These are phyloP conservation scores for Xyrichtys novacula DNA, from an alignment of 2,797 vertebrate species.

Conservation along the genomic window DNA sequence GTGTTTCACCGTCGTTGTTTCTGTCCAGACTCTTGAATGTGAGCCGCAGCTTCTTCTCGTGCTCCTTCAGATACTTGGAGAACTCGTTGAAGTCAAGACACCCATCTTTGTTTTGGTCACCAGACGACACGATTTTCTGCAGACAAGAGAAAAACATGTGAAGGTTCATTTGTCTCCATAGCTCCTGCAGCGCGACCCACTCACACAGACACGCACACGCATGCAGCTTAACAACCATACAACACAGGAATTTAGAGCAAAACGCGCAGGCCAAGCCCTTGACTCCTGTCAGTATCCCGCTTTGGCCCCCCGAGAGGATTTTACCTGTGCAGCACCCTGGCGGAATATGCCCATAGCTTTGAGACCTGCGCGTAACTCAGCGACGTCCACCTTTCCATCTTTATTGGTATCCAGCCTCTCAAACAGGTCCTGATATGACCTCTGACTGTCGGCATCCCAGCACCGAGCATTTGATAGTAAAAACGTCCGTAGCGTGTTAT, in stretches of 20 bases:
- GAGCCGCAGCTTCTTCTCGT: conserved; percentile 94
- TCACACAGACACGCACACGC: not conserved
- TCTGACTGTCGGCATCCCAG: conserved; percentile 77
- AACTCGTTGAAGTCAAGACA: conserved; percentile 94
- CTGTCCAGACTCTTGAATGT: conserved; percentile 95
- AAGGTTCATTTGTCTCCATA: not conserved
- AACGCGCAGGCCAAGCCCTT: conserved; percentile 22
- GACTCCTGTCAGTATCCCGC: conserved; percentile 7
- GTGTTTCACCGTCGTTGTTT: conserved; percentile 91
- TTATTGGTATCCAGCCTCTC: conserved; percentile 89
- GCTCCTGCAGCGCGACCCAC: too few species aligned
- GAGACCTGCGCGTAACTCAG: conserved; percentile 91
- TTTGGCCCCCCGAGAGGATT: not conserved
- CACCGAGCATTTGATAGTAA: conserved; percentile 82
- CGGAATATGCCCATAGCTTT: conserved; percentile 89
- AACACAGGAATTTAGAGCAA: conserved; percentile 15
- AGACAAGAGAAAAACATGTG: conserved; percentile 11
- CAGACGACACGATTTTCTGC: conserved; percentile 93
- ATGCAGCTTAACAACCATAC: not conserved
- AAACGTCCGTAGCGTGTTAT: conserved; percentile 64
- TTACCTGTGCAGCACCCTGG: conserved; percentile 91
- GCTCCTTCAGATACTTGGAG: conserved; percentile 92
- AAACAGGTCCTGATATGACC: conserved; percentile 90
- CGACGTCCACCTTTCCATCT: conserved; percentile 93
- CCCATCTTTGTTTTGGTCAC: conserved; percentile 92